A percentile compares a stretch with the other conserved stretches of the same genome.
Evolutionary conservation across 2,797 vertebrate species (phyloP).

Genomic region (Hylomyscus alleni): DNA sequence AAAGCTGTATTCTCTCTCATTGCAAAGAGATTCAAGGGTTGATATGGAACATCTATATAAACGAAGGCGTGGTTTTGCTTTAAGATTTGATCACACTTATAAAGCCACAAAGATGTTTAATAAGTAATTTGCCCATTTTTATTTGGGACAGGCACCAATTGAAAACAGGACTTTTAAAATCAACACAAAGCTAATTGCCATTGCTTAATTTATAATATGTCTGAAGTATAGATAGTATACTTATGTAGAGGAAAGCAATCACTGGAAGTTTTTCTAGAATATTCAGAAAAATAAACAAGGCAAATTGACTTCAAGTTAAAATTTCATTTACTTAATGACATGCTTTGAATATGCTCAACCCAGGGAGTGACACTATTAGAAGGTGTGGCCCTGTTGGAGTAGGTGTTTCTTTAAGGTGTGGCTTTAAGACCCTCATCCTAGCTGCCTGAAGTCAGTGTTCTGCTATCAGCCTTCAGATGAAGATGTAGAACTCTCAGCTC

Average conservation of each 20-base stretch:
- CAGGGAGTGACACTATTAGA: too few relatives aligned
- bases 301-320: conserved; percentile 1
- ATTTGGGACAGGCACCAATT: not conserved
- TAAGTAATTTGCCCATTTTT: not conserved
- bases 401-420: too few relatives aligned
- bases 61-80: not conserved
- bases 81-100: conserved; percentile 24
- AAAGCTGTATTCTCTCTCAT: not conserved
- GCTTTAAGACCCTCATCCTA: too few relatives aligned
- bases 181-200: not conserved
- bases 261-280: not conserved
- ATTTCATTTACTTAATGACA: not conserved
- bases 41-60: not conserved
- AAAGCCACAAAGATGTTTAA: conserved; percentile 25
- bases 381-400: too few relatives aligned
- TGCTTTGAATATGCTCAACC: too few relatives aligned
- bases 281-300: not conserved
- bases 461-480: too few relatives aligned
- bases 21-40: not conserved
- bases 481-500: too few relatives aligned
- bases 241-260: not conserved
- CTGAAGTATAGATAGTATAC: not conserved
- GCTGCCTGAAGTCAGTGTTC: too few relatives aligned
- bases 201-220: not conserved
- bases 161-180: not conserved